These are phyloP conservation scores for Brachionus sp. DNA, from an alignment of 1,140 invertebrate species.

Conservation along the genomic window DNA sequence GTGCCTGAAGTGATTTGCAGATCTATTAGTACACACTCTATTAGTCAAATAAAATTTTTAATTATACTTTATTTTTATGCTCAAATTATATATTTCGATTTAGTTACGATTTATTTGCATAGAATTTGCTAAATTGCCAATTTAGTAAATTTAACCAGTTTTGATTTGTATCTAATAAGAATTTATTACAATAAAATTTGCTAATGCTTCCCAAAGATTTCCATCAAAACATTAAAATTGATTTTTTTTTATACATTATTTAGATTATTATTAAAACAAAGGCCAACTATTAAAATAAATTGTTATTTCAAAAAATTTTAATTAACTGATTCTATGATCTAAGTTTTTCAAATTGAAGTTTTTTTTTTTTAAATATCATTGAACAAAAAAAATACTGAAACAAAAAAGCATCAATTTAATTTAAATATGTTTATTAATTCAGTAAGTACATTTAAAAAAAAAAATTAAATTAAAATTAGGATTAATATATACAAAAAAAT, in stretches of 20 bases:
- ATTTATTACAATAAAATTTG: neutral
- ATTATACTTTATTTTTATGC: neutral
- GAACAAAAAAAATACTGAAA: too few species aligned
- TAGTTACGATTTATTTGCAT: slow-evolving; percentile 37
- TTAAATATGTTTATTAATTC: slow-evolving; percentile 5
- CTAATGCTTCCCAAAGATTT: too few species aligned
- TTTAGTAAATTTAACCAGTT: neutral
- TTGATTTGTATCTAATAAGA: slow-evolving; percentile 6
- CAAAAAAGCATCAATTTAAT: too few species aligned
- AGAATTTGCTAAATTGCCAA: neutral
- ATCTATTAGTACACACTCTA: neutral
- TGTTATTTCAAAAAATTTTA: too few species aligned
- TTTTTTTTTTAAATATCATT: too few species aligned
- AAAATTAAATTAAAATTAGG: slow-evolving; percentile 33
- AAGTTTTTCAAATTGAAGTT: too few species aligned
- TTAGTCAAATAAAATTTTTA: neutral
- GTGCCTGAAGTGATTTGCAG: neutral
- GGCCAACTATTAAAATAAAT: too few species aligned
- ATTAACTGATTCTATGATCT: too few species aligned
- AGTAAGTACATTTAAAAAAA: neutral
- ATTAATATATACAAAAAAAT: slow-evolving; percentile 18
- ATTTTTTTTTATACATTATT: too few species aligned
- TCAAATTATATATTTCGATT: neutral
- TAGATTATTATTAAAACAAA: too few species aligned
- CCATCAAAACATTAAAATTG: too few species aligned